phyloP scores from a whole-genome alignment of 2,888 invertebrate species.

The Pterobdella sp. region DNA sequence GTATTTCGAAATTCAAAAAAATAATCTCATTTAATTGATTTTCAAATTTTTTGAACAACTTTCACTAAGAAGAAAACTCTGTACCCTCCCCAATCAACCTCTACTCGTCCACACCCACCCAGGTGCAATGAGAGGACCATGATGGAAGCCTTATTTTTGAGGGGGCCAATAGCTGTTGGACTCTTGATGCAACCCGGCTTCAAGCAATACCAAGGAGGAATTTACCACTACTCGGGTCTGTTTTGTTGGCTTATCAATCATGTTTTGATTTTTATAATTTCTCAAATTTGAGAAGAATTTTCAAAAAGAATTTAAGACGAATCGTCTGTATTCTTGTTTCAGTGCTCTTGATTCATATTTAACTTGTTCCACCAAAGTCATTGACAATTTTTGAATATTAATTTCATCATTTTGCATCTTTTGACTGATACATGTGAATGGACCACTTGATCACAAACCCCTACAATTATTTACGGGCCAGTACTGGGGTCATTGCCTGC shows the following conservation, averaged over 20 bases:
- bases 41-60: too few relatives aligned
- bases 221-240: slow-evolving; percentile 52
- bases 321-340: too few relatives aligned
- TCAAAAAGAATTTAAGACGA: too few relatives aligned
- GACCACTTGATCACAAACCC: too few relatives aligned
- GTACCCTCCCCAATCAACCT: not conserved
- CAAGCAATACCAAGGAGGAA: slow-evolving; percentile 45
- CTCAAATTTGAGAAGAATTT: not conserved
- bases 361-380: too few relatives aligned
- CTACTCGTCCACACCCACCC: slow-evolving; percentile 28
- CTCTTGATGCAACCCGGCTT: slow-evolving; percentile 53
- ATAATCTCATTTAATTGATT: too few relatives aligned
- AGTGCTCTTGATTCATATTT: too few relatives aligned
- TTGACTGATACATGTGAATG: too few relatives aligned
- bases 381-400: not conserved
- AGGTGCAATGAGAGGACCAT: slow-evolving; percentile 54
- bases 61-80: not conserved
- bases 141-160: slow-evolving; percentile 50
- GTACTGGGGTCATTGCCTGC: too few relatives aligned
- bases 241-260: not conserved
- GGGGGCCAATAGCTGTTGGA: slow-evolving; percentile 53
- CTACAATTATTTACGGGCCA: too few relatives aligned
- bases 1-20: too few relatives aligned
- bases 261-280: not conserved
- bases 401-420: not conserved